phyloP scores from a whole-genome alignment of 2,888 invertebrate genomes.

The Nephrotoma guestfalica region DNA sequence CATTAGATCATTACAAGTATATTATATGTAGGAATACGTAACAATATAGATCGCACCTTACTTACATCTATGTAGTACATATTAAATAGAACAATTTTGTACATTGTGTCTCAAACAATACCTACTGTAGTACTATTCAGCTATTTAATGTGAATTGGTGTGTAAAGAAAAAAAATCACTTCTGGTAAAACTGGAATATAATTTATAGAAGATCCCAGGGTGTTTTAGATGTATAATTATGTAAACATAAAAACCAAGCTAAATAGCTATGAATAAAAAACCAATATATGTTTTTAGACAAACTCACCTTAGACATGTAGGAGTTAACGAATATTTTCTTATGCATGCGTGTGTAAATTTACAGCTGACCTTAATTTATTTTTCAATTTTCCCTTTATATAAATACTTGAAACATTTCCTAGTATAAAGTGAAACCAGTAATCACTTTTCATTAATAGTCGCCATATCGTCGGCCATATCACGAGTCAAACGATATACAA shows the following conservation, averaged over 20 bases:
- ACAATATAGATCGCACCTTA: neutral
- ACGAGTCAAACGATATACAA: neutral
- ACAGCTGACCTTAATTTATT: neutral
- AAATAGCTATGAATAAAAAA: too few species aligned
- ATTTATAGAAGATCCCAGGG: neutral
- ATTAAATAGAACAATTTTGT: neutral
- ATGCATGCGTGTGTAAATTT: neutral
- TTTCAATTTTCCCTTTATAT: neutral
- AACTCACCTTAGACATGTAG: neutral
- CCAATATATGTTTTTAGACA: neutral
- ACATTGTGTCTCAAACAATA: neutral
- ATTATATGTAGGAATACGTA: neutral
- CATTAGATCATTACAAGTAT: neutral
- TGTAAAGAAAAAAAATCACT: neutral
- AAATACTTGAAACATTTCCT: neutral
- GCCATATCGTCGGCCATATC: neutral
- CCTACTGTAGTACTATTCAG: neutral
- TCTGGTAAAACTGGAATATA: neutral
- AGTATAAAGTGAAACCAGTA: neutral
- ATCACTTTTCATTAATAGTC: neutral
- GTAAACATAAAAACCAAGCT: too few species aligned
- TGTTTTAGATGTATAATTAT: neutral
- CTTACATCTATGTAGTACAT: neutral
- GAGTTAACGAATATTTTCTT: neutral
- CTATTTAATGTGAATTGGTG: neutral